A percentile compares a stretch with the other conserved stretches of the same genome.
Evolutionary conservation across 2,797 vertebrate species (phyloP).

Genomic region (Agapornis canus): DNA sequence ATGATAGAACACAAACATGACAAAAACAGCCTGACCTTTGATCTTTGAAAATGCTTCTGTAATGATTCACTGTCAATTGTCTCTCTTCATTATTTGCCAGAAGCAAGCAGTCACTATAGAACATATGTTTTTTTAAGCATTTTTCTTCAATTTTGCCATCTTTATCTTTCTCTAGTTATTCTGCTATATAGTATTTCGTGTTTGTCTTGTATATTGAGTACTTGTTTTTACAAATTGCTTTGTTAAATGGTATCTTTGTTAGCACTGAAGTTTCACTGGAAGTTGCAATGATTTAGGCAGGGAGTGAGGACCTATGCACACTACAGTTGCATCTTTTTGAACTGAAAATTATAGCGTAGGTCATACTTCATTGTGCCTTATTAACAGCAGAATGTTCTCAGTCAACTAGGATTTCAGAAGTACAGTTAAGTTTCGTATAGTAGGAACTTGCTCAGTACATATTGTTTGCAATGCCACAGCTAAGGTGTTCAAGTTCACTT

Average conservation of each 20-base stretch:
- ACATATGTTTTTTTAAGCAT: accelerated
- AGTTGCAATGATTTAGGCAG: accelerated
- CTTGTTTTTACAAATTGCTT: background rate
- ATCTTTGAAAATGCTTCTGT: background rate
- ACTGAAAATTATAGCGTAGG: background rate
- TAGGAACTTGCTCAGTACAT: accelerated
- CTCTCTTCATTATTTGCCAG: background rate
- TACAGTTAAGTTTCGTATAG: background rate
- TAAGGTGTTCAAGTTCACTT: background rate
- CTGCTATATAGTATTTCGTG: background rate
- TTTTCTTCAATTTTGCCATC: background rate
- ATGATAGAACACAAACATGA: background rate
- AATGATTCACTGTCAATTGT: background rate
- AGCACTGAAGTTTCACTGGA: background rate
- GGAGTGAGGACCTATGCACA: background rate
- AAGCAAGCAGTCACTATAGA: background rate
- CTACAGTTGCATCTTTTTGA: background rate
- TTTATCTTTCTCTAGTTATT: background rate
- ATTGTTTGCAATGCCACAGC: background rate
- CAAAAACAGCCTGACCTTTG: background rate
- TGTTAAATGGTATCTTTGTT: background rate
- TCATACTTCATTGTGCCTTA: background rate
- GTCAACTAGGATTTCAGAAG: background rate
- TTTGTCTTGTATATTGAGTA: background rate
- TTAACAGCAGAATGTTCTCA: background rate